A percentile compares a stretch with the other conserved stretches of the same genome.
Conservation (phyloP, 2,797 vertebrate species). For the Neosilurus hyrtlii region DNA sequence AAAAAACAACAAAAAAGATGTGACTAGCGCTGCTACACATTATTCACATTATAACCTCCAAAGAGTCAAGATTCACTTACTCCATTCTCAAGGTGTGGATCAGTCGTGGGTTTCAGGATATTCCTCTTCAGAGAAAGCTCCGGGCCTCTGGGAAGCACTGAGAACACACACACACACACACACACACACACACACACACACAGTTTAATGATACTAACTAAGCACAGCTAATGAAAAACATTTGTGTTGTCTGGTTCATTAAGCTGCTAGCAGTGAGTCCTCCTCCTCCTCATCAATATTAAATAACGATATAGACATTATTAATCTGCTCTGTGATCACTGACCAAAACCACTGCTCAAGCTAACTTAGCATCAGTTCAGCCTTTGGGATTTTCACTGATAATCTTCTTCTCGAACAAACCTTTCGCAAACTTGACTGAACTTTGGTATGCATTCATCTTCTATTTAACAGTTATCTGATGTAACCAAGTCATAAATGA, state of each 20-base stretch:
- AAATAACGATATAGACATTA: background rate
- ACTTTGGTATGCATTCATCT: background rate
- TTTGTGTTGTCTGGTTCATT: slow-evolving; percentile 6
- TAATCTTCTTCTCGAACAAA: background rate
- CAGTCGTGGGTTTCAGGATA: slow-evolving; percentile 72
- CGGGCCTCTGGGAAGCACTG: slow-evolving; percentile 72
- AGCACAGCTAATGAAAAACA: slow-evolving; percentile 4
- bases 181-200: slow-evolving; percentile 23
- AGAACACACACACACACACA: slow-evolving; percentile 30
- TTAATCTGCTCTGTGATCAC: background rate
- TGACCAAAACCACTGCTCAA: no score
- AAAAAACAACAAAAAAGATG: background rate
- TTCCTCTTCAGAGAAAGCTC: slow-evolving; percentile 79
- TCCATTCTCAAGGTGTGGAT: slow-evolving; percentile 82
- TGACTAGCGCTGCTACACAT: background rate
- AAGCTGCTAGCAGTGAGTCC: background rate
- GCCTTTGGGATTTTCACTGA: background rate
- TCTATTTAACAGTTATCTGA: no score
- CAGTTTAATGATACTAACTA: slow-evolving; percentile 5
- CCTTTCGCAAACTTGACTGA: background rate
- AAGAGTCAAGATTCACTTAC: slow-evolving; percentile 52
- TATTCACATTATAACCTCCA: background rate
- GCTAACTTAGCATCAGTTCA: background rate
- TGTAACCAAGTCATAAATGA: no score
- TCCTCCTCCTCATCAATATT: background rate